Base-by-base conservation (phyloP, 2,113 vertebrate species). In the Carlito syrichta region DNA sequence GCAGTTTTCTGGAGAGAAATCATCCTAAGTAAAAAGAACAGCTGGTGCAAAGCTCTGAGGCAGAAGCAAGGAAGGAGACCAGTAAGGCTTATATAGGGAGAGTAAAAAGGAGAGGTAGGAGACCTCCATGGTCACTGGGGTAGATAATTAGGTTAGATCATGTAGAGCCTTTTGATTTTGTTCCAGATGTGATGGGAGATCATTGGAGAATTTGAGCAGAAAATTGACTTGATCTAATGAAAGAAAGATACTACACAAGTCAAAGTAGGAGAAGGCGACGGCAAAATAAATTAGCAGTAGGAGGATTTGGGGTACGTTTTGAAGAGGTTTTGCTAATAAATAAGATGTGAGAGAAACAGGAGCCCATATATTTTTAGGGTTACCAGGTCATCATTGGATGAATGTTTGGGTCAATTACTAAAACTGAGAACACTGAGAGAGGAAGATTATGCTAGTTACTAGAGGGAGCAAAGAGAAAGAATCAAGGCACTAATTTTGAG, bases 101-200 rank as follows among this genome's bases (percentile, higher is more conserved):
- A 22, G 8, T 4, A 10, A 71, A 25, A 6, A 1, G 2, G 20
- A 11, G 13, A 0, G 4, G 5, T 8, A 35, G 63, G 43, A 40
- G 10, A 45, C 22, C 13, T 12, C 5, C 9, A 54, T 38, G 8
- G 62, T 45, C 11, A 2, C n/a, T 54, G 14, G 48, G 9, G n/a
- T n/a, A n/a, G 8, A 9, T 52, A 8, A 38, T 45, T 23, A n/a
- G 8, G 58, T 89, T 23, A 73, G 40, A 52, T 20, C 25, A 50
- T 13, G 0, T 35, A 17, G 20, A 58, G 3, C 13, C 20, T 74
- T 63, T 32, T 86, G 38, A 40, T 40, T 76, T 62, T 86, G 63
- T 71, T 76, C 50, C 8, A 76, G 45, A 25, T 77, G 8, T 63
- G 22, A 73, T 30, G 19, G 52, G 30, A 69, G 23, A 38, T 60